Percentiles rank a stretch among this genome's conserved stretches.
These are phyloP conservation scores for Phania funesta DNA, from an alignment of 2,888 invertebrate species.

Conservation along the genomic window DNA sequence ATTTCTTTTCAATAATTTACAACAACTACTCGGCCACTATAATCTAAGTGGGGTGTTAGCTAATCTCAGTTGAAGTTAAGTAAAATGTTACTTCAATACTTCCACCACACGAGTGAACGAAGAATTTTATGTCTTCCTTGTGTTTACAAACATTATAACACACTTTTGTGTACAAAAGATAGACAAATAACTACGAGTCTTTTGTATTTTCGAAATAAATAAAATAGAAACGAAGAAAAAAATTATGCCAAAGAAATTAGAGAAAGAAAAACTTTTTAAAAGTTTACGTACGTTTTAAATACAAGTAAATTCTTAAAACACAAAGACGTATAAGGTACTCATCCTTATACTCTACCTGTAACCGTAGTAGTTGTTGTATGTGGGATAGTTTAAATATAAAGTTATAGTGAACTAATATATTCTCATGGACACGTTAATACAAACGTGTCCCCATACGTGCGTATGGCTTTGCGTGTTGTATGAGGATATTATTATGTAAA, in stretches of 20 bases:
- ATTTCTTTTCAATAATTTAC: slow-evolving; percentile 21
- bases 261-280: slow-evolving; percentile 65
- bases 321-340: slow-evolving; percentile 43
- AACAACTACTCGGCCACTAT: too few species aligned
- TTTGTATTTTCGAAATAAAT: slow-evolving; percentile 56
- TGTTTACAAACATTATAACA: not conserved
- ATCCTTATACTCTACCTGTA: too few species aligned
- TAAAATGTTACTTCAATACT: slow-evolving; percentile 20
- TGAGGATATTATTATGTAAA: slow-evolving; percentile 22
- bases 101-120: not conserved
- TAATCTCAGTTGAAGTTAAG: too few species aligned
- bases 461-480: too few species aligned
- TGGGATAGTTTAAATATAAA: slow-evolving; percentile 5
- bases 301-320: slow-evolving; percentile 63
- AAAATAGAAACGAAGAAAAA: slow-evolving; percentile 39
- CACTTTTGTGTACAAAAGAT: too few species aligned
- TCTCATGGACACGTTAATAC: not conserved
- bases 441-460: slow-evolving; percentile 11
- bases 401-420: slow-evolving; percentile 41
- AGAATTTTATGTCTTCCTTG: slow-evolving; percentile 13
- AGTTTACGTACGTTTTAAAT: slow-evolving; percentile 67
- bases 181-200: slow-evolving; percentile 53
- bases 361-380: not conserved
- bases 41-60: too few species aligned
- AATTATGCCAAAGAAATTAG: slow-evolving; percentile 5